These are phyloP conservation scores for Serranus cabrilla DNA, from an alignment of 2,797 vertebrate species.

Conservation along the genomic window DNA sequence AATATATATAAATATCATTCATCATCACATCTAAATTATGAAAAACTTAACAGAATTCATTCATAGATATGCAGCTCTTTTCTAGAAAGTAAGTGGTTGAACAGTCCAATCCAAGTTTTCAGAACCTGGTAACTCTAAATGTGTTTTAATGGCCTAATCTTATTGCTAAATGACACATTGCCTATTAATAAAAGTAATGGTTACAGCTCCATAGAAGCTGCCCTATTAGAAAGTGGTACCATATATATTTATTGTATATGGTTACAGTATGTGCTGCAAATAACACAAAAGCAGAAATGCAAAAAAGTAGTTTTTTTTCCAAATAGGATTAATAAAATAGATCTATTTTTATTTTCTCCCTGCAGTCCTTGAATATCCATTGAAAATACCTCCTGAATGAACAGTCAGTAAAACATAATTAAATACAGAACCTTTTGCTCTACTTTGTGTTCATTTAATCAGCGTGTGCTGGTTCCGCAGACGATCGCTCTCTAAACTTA, in stretches of 20 bases:
- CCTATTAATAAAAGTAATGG: not conserved
- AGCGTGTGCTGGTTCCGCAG: not conserved
- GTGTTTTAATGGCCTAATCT: not conserved
- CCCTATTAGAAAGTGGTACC: not conserved
- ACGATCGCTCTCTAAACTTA: not conserved
- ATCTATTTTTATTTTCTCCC: not conserved
- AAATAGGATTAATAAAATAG: no score
- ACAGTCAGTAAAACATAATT: not conserved
- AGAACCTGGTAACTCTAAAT: not conserved
- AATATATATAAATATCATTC: no score
- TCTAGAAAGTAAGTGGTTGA: not conserved
- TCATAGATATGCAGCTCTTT: not conserved
- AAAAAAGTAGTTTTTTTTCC: not conserved
- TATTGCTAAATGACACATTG: not conserved
- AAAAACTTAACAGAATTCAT: no score
- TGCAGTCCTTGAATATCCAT: not conserved
- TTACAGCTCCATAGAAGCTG: not conserved
- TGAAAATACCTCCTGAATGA: not conserved
- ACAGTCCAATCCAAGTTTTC: not conserved
- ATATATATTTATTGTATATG: not conserved
- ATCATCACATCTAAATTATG: no score
- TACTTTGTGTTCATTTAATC: constrained; percentile 3
- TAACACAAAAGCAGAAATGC: not conserved
- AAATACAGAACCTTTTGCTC: constrained; percentile 2
- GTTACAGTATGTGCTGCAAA: not conserved